Evolutionary conservation across 1,140 invertebrate species (phyloP), one percentile per base, ranked within the genome.

Genomic region (Agraylea sexmaculata): DNA sequence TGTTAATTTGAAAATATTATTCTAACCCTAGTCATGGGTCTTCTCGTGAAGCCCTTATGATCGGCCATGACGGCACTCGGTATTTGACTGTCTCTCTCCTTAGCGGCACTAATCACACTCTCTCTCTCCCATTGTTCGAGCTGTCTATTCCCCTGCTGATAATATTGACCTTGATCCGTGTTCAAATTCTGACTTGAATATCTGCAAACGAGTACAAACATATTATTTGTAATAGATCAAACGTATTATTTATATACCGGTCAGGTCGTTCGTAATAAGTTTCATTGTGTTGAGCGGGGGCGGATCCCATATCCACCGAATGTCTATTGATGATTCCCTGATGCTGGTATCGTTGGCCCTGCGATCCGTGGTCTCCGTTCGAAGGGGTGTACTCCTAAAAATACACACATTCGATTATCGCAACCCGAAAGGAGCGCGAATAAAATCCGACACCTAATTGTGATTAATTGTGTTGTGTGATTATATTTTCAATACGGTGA

Each of bases 41-140:
- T 30, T n/a, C 63, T 35, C 3, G 61, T 63, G 51, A 66, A 64
- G 0, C 63, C 63, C 12, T 60, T 35, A 36, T 61, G 57, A 31
- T 64, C 63, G 2, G 55, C 57, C 61, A 66, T 64, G 1, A 66
- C 61, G n/a, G 59, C 59, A 30, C 60, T 63, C 11, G 61, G 37
- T 10, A 50, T 46, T 20, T 46, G 43, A 53, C 56, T 12, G 47
- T 42, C 42, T 36, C 51, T 8, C 43, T 43, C 43, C 21, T 43
- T 43, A 12, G 36, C 39, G 19, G 35, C 19, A 30, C 43, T 43
- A 2, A 42, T 30, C 11, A 49, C 37, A 49, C 56, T 32, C 50
- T 49, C 44, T 52, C 55, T 40, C 51, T 52, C 46, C 53, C 55
- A 49, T 28, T 44, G 36, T 6, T 49, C 46, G 33, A 53, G 43